Evolutionary conservation across 2,888 invertebrate genomes (phyloP).

Genomic region (Tenthredo amoena): DNA sequence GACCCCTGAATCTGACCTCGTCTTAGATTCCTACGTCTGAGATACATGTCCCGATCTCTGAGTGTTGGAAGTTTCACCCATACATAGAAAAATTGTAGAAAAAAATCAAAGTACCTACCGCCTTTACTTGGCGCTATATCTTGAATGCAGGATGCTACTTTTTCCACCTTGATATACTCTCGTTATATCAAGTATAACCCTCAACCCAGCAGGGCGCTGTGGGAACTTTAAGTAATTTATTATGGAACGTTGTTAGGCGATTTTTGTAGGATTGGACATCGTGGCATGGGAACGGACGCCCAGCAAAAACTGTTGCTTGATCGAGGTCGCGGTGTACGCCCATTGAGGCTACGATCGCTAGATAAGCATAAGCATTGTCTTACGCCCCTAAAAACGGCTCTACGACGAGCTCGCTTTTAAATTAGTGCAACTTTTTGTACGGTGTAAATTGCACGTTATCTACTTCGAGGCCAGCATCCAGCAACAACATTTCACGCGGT

Average conservation of each 20-base stretch:
- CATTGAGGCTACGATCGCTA: conserved; percentile 52
- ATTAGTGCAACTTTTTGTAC: conserved; percentile 50
- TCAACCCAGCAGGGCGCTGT: conserved; percentile 62
- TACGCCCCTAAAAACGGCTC: conserved; percentile 66
- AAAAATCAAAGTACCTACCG: conserved; percentile 15
- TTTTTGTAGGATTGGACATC: conserved; percentile 70
- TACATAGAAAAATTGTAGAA: neutral
- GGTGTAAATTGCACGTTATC: conserved; percentile 48
- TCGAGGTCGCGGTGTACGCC: conserved; percentile 69
- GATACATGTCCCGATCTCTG: neutral
- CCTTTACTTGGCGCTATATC: conserved; percentile 20
- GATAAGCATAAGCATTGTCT: conserved; percentile 67
- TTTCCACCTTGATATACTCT: conserved; percentile 33
- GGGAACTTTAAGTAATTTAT: conserved; percentile 71
- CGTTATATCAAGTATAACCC: conserved; percentile 39
- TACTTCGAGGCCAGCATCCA: conserved; percentile 35
- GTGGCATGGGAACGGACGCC: conserved; percentile 69
- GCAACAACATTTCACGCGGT: conserved; percentile 4
- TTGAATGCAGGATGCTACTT: conserved; percentile 41
- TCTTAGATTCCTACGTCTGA: neutral
- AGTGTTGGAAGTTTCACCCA: neutral
- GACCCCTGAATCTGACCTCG: neutral
- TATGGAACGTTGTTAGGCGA: conserved; percentile 69
- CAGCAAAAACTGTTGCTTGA: conserved; percentile 70
- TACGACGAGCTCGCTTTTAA: conserved; percentile 47